phyloP scores from a whole-genome alignment of 1,140 invertebrate species.

The Dicyema japonicum region DNA sequence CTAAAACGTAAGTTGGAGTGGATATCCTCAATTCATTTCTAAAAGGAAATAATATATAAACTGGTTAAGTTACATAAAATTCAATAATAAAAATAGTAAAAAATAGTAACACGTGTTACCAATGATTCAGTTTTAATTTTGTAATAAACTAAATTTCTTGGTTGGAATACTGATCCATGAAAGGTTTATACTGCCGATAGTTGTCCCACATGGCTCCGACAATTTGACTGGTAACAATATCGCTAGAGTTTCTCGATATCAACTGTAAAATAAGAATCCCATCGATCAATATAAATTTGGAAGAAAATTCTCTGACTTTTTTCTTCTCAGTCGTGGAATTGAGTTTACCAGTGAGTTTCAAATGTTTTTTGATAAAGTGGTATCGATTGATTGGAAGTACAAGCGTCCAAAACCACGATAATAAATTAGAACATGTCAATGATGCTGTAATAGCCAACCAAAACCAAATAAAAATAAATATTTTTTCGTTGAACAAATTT shows the following conservation, averaged over 20 bases:
- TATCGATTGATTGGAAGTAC: conserved; percentile 10
- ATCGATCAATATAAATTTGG: conserved; percentile 23
- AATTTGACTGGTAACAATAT: conserved; percentile 23
- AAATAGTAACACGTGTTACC: too few relatives aligned
- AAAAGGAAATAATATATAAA: too few relatives aligned
- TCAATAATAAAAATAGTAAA: too few relatives aligned
- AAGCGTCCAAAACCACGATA: too few relatives aligned
- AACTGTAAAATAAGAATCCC: conserved; percentile 23
- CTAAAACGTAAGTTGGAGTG: too few relatives aligned
- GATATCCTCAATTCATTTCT: too few relatives aligned
- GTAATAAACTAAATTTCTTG: too few relatives aligned
- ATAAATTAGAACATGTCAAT: too few relatives aligned
- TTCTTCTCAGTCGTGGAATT: conserved; percentile 8
- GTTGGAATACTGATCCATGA: too few relatives aligned
- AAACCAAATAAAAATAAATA: conserved; percentile 22
- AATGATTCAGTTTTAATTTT: too few relatives aligned
- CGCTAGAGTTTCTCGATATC: conserved; percentile 23
- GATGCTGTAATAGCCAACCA: too few relatives aligned
- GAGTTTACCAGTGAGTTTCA: conserved; percentile 13
- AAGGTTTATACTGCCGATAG: conserved; percentile 10
- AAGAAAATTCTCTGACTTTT: conserved; percentile 16
- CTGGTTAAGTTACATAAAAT: too few relatives aligned
- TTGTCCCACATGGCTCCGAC: conserved; percentile 22
- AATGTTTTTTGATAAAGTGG: conserved; percentile 17
- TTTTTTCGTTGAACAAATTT: conserved; percentile 26